These are phyloP conservation scores for Umimayanthus kanabou DNA, from an alignment of 92 coral and sea anemone species.

Conservation along the genomic window DNA sequence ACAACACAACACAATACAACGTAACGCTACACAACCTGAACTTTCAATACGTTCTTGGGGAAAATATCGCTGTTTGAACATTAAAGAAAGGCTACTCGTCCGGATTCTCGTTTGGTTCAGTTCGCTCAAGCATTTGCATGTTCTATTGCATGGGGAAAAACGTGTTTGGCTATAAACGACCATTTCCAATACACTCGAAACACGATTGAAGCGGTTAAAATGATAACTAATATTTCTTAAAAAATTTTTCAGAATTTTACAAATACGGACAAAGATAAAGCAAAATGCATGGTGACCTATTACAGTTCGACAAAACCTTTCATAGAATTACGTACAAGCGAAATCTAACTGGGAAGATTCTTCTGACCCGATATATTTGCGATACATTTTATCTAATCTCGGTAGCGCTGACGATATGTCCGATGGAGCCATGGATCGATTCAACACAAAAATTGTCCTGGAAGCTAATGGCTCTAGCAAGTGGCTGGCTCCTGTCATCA, in stretches of 20 bases:
- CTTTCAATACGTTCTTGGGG: no score
- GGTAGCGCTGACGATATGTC: constrained; percentile 78
- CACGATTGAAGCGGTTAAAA: neutral
- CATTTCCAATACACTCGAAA: neutral
- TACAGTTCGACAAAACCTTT: no score
- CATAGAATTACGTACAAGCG: neutral
- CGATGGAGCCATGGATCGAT: constrained; percentile 85
- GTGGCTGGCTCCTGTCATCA: constrained; percentile 90
- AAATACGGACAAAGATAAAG: neutral
- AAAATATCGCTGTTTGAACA: neutral
- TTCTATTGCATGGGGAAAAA: neutral
- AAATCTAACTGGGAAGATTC: neutral
- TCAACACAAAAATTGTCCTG: constrained; percentile 83
- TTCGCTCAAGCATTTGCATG: neutral
- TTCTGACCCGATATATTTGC: neutral
- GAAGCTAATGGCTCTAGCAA: constrained; percentile 60
- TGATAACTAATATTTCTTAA: no score
- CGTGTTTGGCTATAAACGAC: neutral
- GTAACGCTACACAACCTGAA: neutral
- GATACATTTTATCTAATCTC: neutral
- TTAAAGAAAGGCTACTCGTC: no score
- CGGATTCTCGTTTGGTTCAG: neutral
- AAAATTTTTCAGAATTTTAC: neutral
- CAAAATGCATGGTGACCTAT: no score
- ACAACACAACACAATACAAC: neutral